Conservation (phyloP, 2,797 vertebrate genomes). For the Silurus aristotelis region DNA sequence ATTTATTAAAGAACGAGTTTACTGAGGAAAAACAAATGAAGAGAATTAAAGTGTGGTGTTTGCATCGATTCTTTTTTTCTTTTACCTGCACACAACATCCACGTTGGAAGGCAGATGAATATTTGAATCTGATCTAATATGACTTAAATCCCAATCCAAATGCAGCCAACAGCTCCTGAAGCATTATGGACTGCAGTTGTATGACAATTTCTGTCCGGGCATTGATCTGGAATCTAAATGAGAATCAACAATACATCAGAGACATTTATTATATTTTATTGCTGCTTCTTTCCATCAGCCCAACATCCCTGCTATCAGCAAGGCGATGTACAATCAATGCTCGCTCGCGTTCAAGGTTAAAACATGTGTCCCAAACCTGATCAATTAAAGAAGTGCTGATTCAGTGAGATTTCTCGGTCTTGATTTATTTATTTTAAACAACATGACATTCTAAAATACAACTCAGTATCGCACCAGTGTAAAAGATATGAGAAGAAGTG, state of each 20-base stretch:
- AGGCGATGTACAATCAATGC: constrained; percentile 77
- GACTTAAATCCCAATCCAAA: constrained; percentile 22
- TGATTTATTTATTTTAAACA: constrained; percentile 8
- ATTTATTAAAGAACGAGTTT: constrained; percentile 13
- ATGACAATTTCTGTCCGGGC: constrained; percentile 68
- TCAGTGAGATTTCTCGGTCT: constrained; percentile 45
- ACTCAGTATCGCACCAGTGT: no score
- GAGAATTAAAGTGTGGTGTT: background rate
- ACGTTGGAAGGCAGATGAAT: constrained; percentile 1
- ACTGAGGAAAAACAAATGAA: background rate
- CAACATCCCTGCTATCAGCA: constrained; percentile 74
- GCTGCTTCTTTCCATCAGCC: constrained; percentile 66
- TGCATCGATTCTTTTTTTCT: background rate
- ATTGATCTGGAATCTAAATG: constrained; percentile 69
- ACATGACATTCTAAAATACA: background rate
- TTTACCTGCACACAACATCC: constrained; percentile 2
- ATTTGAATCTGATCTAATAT: constrained; percentile 17
- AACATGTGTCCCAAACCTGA: constrained; percentile 61
- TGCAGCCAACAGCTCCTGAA: constrained; percentile 55
- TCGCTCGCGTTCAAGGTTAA: constrained; percentile 71
- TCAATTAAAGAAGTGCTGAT: constrained; percentile 67
- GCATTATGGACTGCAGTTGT: constrained; percentile 70
- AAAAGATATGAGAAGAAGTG: background rate
- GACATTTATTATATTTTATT: constrained; percentile 70
- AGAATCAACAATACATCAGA: constrained; percentile 67